Evolutionary conservation across 2,888 invertebrate genomes (phyloP).

Genomic region (Pterostichus niger): DNA sequence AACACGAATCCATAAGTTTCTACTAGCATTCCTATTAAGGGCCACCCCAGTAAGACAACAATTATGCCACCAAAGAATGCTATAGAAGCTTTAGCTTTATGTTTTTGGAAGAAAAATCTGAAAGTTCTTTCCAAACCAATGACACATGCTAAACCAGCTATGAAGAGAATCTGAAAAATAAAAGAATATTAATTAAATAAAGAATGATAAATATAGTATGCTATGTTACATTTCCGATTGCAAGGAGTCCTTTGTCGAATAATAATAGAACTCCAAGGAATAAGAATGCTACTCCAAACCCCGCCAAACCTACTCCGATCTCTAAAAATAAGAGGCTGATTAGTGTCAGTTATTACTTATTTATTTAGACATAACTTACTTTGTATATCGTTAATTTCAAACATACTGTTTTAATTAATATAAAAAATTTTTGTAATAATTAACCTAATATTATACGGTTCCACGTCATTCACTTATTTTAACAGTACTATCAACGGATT

Average conservation of each 20-base stretch:
- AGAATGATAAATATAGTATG: neutral
- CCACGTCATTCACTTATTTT: constrained; percentile 69
- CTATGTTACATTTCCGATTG: constrained; percentile 96
- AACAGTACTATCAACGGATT: neutral
- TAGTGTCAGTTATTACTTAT: constrained; percentile 19
- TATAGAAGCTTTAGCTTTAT: constrained; percentile 94
- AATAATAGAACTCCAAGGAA: constrained; percentile 95
- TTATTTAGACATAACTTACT: constrained; percentile 80
- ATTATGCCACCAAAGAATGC: constrained; percentile 96
- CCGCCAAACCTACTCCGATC: constrained; percentile 97
- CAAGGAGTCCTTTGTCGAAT: constrained; percentile 97
- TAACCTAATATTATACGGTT: constrained; percentile 68
- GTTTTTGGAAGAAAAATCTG: constrained; percentile 98
- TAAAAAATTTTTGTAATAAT: constrained; percentile 49
- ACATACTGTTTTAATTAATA: constrained; percentile 79
- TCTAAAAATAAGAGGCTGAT: constrained; percentile 81
- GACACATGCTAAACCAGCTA: constrained; percentile 95
- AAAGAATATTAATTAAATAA: constrained; percentile 65
- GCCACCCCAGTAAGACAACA: constrained; percentile 96
- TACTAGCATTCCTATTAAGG: constrained; percentile 96
- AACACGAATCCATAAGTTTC: constrained; percentile 98
- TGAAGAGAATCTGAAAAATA: constrained; percentile 93
- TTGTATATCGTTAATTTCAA: constrained; percentile 90
- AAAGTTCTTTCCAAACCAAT: constrained; percentile 97
- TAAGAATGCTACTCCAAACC: constrained; percentile 96